Conservation (phyloP, 1,140 invertebrate species). For the Ostrea edulis region DNA sequence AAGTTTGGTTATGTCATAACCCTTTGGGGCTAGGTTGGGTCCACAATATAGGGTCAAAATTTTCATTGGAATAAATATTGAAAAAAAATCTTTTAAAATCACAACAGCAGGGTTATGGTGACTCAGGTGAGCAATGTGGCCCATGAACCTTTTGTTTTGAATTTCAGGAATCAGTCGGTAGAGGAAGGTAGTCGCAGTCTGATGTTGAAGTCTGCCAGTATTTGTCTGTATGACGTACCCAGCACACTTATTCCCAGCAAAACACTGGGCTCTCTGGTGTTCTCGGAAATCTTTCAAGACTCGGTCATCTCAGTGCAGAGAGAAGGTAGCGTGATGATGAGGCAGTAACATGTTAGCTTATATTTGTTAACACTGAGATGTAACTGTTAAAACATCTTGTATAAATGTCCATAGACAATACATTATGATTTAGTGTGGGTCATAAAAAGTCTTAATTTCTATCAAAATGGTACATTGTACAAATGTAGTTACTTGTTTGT, state of each 20-base stretch:
- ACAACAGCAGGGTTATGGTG: too few relatives aligned
- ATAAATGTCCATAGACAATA: too few relatives aligned
- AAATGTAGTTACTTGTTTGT: neutral
- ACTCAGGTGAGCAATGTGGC: too few relatives aligned
- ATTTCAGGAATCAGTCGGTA: constrained; percentile 36
- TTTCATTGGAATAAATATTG: too few relatives aligned
- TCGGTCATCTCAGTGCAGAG: constrained; percentile 65
- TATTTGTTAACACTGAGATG: neutral
- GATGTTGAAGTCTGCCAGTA: constrained; percentile 64
- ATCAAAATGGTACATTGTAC: neutral
- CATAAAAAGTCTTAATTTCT: neutral
- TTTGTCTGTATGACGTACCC: constrained; percentile 68
- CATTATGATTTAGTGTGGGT: too few relatives aligned
- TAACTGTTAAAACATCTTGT: too few relatives aligned
- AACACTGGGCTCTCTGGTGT: constrained; percentile 67
- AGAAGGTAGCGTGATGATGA: constrained; percentile 57
- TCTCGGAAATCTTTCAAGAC: constrained; percentile 73
- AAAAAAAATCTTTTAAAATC: too few relatives aligned
- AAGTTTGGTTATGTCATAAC: too few relatives aligned
- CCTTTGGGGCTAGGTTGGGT: too few relatives aligned
- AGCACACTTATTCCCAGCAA: constrained; percentile 56
- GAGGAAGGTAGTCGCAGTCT: constrained; percentile 63
- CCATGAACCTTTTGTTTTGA: too few relatives aligned
- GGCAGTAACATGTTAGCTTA: neutral
- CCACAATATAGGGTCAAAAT: too few relatives aligned